Percentiles rank a stretch among this genome's conserved stretches.
These are phyloP conservation scores for Crossocerus cetratus DNA, from an alignment of 2,888 invertebrate species.

Conservation along the genomic window DNA sequence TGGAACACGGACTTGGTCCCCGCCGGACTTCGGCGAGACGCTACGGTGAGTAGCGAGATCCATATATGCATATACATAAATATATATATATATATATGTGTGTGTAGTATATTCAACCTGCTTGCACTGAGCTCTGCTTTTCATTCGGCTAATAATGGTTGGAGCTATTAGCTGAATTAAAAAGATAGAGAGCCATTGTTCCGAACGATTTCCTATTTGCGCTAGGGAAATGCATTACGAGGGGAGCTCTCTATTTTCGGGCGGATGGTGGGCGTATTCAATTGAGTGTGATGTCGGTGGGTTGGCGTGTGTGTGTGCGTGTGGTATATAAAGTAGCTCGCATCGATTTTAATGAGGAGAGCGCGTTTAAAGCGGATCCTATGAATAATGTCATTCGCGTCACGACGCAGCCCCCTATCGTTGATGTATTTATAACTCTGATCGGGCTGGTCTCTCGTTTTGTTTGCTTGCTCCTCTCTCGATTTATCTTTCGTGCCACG, in stretches of 20 bases:
- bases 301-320: no score
- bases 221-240: no score
- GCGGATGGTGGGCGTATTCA: no score
- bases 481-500: background rate
- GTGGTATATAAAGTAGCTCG: no score
- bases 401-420: background rate
- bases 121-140: no score
- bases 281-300: background rate
- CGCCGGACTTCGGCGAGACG: background rate
- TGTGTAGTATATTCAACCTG: no score
- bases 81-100: background rate
- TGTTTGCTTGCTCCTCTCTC: slow-evolving; percentile 6
- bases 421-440: background rate
- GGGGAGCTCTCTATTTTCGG: no score
- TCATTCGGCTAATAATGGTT: no score
- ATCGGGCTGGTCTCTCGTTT: background rate
- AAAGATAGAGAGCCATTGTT: no score
- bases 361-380: background rate
- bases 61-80: background rate
- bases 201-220: no score
- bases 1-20: background rate
- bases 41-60: background rate
- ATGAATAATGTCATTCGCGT: slow-evolving; percentile 1
- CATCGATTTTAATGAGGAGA: background rate
- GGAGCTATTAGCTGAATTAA: no score